These are phyloP conservation scores for Bombus vancouverensis DNA, from an alignment of 1,140 invertebrate genomes.

Conservation along the genomic window DNA sequence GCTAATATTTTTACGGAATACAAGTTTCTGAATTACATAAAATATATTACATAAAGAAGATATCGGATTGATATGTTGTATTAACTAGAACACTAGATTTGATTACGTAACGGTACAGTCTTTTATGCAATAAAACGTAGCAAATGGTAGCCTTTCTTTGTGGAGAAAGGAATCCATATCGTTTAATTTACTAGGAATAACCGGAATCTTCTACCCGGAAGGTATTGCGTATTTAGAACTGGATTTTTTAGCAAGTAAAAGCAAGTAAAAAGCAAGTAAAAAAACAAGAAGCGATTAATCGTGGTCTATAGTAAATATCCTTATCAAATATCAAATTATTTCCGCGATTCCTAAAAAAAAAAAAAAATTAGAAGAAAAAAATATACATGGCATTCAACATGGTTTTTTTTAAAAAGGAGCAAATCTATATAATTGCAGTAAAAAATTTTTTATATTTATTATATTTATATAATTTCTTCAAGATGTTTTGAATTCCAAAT, in stretches of 20 bases:
- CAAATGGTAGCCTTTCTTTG: background rate
- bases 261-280: too few relatives aligned
- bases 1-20: background rate
- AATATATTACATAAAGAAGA: slow-evolving; percentile 25
- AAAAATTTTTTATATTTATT: background rate
- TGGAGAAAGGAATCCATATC: slow-evolving; percentile 8
- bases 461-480: background rate
- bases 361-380: background rate
- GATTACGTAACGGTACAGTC: slow-evolving; percentile 1
- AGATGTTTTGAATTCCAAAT: background rate
- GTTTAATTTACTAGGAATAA: background rate
- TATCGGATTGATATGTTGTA: slow-evolving; percentile 20
- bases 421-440: background rate
- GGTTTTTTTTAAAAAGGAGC: background rate
- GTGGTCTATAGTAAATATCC: background rate
- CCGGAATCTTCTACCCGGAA: background rate
- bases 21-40: slow-evolving; percentile 31
- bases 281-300: background rate
- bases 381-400: background rate
- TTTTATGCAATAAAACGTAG: background rate
- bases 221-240: background rate
- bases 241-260: too few relatives aligned
- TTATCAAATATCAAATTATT: background rate
- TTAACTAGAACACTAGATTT: slow-evolving; percentile 3
- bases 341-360: background rate